Base-by-base conservation (phyloP, 2,888 invertebrate genomes). In the Cheilosia grossa region DNA sequence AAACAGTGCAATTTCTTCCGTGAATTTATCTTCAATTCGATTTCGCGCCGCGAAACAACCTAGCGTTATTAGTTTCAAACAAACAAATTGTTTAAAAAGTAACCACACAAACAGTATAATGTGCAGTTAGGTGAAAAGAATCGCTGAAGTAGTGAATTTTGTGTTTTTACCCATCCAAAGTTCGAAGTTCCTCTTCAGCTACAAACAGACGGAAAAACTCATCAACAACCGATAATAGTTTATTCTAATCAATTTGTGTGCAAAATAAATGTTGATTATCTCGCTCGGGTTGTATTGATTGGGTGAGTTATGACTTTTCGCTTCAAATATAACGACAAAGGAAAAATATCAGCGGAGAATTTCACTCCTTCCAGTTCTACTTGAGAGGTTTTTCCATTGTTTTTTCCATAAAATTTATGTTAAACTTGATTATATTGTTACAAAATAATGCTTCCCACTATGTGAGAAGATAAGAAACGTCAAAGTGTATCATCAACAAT, bases 1-100 rank as follows among this genome's bases (percentile, higher is more conserved):
- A 74, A 74, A 74, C 74, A 74, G 74, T 64, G 37, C 54, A 40
- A 51, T 15, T 17, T 33, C 7, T 47, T 33, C 10, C n/a, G 4
- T 56, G 37, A 37, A 61, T 49, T 56, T 47, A 2, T 54, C 37
- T 47, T 56, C 33, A 42, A 33, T 21, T 58, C 17, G 17, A 27
- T 30, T 67, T 42, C n/a, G 13, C 6, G 53, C 54, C 27, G 9
- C 4, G 19, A 27, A 42, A 10, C 24, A 2, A 2, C 19, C 2
- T 47, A 33, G 13, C n/a, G 33, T 19, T 5, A 19, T 6, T 6
- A 37, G 19, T 40, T 17, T n/a, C 9, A 10, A 37, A 21, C 2
- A 58, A 58, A 19, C 21, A 5, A 58, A 4, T 33, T 27, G 17
- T 51, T 24, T 19, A 17, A 21, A 21, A 58, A 33, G 10, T 17